These are phyloP conservation scores for Irena cyanogastra DNA, from an alignment of 2,113 vertebrate genomes.

Conservation along the genomic window DNA sequence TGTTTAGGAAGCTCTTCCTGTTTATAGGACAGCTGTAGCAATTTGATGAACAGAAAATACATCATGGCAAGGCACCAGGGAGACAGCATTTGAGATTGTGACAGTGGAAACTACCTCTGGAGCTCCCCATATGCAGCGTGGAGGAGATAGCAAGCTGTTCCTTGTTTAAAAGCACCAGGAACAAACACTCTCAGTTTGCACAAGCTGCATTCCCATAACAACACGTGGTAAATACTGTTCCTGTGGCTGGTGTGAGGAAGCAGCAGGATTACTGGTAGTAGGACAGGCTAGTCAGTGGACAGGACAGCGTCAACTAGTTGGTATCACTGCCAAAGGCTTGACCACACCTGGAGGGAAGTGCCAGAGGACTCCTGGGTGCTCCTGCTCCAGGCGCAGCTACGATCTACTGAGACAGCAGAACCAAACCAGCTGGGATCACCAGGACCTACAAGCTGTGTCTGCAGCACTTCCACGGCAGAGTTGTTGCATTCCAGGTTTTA, in stretches of 20 bases:
- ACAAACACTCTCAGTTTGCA: neutral
- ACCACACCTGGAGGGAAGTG: neutral
- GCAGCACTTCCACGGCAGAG: neutral
- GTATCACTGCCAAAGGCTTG: neutral
- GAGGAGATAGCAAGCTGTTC: constrained; percentile 40
- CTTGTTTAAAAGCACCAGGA: constrained; percentile 35
- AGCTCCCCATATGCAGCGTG: constrained; percentile 5
- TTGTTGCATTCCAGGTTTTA: constrained; percentile 4
- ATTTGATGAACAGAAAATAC: constrained; percentile 33
- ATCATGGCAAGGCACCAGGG: constrained; percentile 22
- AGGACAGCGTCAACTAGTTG: neutral
- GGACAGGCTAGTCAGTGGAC: neutral
- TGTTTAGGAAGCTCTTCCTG: constrained; percentile 17
- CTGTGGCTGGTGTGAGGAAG: neutral
- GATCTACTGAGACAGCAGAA: neutral
- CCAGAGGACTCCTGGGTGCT: neutral
- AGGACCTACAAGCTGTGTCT: neutral
- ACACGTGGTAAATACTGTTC: neutral
- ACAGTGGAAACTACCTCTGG: constrained; percentile 54
- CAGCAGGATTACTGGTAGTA: neutral
- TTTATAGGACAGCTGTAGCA: constrained; percentile 42
- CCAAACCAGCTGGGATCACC: neutral
- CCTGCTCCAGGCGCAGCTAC: neutral
- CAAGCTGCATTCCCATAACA: constrained; percentile 13
- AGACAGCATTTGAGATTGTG: constrained; percentile 25